phyloP scores from a whole-genome alignment of 1,140 invertebrate genomes.

The Trichonephila inaurata region DNA sequence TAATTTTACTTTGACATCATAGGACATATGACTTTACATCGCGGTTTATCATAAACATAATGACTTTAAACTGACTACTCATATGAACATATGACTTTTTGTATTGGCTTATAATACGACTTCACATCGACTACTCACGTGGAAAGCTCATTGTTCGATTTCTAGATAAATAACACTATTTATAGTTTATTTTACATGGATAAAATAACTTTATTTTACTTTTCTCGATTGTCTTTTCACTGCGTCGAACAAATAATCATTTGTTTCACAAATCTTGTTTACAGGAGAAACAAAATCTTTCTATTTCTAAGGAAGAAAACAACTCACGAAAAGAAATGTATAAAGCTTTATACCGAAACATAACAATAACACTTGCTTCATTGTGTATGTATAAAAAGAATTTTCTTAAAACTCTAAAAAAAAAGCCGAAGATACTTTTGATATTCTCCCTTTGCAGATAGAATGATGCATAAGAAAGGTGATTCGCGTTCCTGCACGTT shows the following conservation, averaged over 20 bases:
- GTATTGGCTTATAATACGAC: no score
- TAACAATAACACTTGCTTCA: slow-evolving; percentile 42
- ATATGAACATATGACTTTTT: no score
- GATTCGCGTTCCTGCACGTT: slow-evolving; percentile 45
- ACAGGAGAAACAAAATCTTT: background rate
- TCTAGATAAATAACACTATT: no score
- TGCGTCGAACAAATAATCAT: background rate
- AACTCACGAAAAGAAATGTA: background rate
- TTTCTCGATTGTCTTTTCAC: no score
- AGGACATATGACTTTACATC: no score
- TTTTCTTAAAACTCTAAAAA: slow-evolving; percentile 10
- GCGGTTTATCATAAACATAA: no score
- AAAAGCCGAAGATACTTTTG: background rate
- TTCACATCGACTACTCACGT: no score
- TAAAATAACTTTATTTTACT: no score
- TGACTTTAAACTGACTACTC: no score
- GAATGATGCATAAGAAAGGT: slow-evolving; percentile 20
- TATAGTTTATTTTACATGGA: no score
- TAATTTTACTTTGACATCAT: no score
- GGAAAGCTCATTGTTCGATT: no score
- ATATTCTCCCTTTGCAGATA: background rate
- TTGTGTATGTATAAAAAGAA: background rate
- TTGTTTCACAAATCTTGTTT: background rate
- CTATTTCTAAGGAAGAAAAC: background rate
- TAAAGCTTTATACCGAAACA: background rate